A percentile compares a stretch with the other conserved stretches of the same genome.
Conservation (phyloP, 1,140 invertebrate species). For the Bombus waltoni region DNA sequence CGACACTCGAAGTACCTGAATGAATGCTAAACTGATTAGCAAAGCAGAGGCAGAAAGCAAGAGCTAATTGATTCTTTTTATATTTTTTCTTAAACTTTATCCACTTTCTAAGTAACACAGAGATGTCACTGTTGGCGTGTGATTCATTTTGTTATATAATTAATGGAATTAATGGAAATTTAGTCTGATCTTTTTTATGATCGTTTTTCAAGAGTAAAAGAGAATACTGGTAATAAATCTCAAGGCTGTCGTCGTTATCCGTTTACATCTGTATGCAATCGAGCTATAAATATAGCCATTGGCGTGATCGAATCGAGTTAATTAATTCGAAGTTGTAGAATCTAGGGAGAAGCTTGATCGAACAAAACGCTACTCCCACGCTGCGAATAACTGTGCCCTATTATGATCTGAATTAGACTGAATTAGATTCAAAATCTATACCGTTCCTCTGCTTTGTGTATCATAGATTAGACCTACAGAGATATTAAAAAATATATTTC, state of each 20-base stretch:
- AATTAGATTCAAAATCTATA: background rate
- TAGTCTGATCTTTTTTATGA: background rate
- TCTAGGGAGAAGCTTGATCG: background rate
- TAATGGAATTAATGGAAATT: background rate
- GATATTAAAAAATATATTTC: background rate
- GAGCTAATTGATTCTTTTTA: background rate
- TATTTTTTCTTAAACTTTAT: background rate
- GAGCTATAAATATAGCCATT: conserved; percentile 5
- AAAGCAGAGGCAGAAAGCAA: background rate
- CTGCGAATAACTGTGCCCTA: background rate
- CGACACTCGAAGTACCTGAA: conserved; percentile 97
- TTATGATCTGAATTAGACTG: background rate
- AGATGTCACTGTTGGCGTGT: background rate
- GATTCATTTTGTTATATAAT: background rate
- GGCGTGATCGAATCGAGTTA: conserved; percentile 2
- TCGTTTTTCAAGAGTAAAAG: background rate
- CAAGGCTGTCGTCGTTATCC: conserved; percentile 10
- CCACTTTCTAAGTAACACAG: too few relatives aligned
- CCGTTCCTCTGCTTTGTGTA: background rate
- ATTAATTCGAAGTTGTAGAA: conserved; percentile 15
- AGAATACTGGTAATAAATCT: background rate
- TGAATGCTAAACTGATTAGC: conserved; percentile 51
- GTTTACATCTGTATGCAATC: conserved; percentile 1
- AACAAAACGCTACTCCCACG: conserved; percentile 10
- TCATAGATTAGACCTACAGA: background rate